These are phyloP conservation scores for Grantiella picta DNA, from an alignment of 2,113 vertebrate genomes.

Conservation along the genomic window DNA sequence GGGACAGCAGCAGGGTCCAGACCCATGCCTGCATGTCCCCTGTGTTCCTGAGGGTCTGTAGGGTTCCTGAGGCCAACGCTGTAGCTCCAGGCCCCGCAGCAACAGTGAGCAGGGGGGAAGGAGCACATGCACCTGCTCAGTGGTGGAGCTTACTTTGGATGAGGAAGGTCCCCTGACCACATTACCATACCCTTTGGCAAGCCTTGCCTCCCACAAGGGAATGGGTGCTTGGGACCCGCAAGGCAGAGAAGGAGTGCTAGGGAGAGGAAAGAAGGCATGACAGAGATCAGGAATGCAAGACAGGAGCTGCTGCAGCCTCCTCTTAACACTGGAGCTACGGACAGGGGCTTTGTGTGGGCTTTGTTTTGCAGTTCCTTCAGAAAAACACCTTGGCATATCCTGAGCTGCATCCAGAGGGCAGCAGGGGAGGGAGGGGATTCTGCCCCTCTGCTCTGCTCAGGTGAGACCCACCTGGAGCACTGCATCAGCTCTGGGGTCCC, in stretches of 20 bases:
- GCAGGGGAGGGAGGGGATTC: neutral
- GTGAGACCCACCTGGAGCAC: neutral
- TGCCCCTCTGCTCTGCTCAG: neutral
- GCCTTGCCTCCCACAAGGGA: neutral
- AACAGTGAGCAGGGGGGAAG: neutral
- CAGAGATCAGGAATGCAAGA: neutral
- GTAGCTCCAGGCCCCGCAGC: neutral
- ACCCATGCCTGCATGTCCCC: neutral
- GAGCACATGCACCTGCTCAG: no score
- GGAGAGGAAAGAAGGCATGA: neutral
- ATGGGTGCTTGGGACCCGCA: neutral
- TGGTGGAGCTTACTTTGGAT: neutral
- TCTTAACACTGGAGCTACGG: rapidly evolving
- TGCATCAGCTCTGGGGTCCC: neutral
- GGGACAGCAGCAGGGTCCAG: neutral
- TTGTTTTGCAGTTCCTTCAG: neutral
- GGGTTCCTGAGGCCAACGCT: no score
- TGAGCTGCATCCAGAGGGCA: neutral
- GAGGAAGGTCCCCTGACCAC: rapidly evolving
- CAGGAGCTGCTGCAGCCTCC: neutral
- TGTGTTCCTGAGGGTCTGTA: no score
- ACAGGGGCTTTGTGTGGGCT: no score
- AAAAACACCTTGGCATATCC: neutral
- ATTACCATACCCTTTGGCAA: neutral
- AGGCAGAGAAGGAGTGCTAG: neutral